phyloP scores from a whole-genome alignment of 2,888 invertebrate species.

The Galerucella calmariensis region DNA sequence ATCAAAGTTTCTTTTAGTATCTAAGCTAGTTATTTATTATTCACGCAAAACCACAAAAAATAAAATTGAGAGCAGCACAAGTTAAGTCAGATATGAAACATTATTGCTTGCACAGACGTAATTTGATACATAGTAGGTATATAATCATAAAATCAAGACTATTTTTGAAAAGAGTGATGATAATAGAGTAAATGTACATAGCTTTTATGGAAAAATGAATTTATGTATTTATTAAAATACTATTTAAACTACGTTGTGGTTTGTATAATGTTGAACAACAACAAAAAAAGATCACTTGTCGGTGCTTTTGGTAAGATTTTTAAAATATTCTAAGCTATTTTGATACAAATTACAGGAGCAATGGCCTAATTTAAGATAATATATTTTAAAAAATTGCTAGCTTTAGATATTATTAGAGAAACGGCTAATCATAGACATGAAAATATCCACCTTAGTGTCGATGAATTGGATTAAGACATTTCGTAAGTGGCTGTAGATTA shows the following conservation, averaged over 20 bases:
- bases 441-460: not conserved
- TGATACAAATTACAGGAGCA: not conserved
- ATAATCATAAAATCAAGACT: no score
- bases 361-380: not conserved
- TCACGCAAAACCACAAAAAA: not conserved
- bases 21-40: not conserved
- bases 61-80: not conserved
- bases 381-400: not conserved
- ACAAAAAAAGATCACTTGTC: no score
- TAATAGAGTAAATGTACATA: no score
- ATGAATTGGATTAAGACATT: slow-evolving; percentile 1
- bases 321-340: not conserved
- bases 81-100: no score
- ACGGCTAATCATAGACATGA: slow-evolving; percentile 2
- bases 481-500: slow-evolving; percentile 3
- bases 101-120: no score
- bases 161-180: no score
- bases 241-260: no score
- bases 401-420: not conserved
- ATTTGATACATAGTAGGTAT: no score
- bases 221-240: no score
- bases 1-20: not conserved
- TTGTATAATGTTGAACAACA: no score
- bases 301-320: no score
- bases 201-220: no score